Evolutionary conservation across 2,113 vertebrate species (phyloP).

Genomic region (Entomyzon cyanotis): DNA sequence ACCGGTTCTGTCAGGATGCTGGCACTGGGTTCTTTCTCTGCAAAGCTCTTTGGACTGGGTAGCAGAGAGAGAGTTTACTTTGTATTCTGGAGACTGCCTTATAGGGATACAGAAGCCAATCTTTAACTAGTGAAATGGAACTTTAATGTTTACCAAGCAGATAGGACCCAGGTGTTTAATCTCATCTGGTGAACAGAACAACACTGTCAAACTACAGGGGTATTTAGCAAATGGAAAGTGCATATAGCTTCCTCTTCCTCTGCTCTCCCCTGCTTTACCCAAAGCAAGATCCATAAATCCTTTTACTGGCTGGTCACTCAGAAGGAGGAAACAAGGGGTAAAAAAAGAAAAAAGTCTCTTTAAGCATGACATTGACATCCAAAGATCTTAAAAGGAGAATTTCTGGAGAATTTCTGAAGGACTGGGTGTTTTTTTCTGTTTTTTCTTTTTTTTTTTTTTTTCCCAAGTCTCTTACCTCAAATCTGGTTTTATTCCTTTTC

Average conservation of each 20-base stretch:
- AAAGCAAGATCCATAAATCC: background rate
- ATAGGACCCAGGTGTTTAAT: conserved; percentile 72
- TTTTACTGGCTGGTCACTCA: background rate
- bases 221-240: conserved; percentile 49
- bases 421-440: rapidly evolving
- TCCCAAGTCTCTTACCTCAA: background rate
- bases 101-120: conserved; percentile 68
- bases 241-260: background rate
- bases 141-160: conserved; percentile 82
- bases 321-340: background rate
- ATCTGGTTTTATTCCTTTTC: conserved; percentile 31
- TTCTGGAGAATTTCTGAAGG: background rate
- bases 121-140: conserved; percentile 77
- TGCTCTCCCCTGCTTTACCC: background rate
- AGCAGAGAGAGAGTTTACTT: conserved; percentile 35
- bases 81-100: conserved; percentile 60
- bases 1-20: background rate
- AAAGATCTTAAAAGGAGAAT: background rate
- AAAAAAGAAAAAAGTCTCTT: background rate
- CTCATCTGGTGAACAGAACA: conserved; percentile 50
- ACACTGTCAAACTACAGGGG: conserved; percentile 40
- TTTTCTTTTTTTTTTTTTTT: background rate
- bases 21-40: background rate
- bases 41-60: conserved; percentile 4
- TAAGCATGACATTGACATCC: background rate